phyloP scores from a whole-genome alignment of 1,140 invertebrate genomes.

The Drosophila sproati region DNA sequence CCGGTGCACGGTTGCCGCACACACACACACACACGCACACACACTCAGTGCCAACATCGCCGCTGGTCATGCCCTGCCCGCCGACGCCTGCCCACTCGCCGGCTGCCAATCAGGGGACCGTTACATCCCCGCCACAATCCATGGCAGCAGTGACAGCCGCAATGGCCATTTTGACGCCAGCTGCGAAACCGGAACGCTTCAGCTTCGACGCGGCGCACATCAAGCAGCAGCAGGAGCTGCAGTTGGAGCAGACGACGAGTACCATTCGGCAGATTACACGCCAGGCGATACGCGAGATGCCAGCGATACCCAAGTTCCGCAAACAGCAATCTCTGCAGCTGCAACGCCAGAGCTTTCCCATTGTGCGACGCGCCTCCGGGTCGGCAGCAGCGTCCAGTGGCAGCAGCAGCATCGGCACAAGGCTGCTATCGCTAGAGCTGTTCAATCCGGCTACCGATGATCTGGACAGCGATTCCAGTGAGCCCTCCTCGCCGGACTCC shows the following conservation, averaged over 20 bases:
- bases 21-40: slow-evolving; percentile 84
- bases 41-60: slow-evolving; percentile 89
- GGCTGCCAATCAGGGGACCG: slow-evolving; percentile 66
- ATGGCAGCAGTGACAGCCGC: slow-evolving; percentile 69
- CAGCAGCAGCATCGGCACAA: slow-evolving; percentile 75
- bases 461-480: slow-evolving; percentile 94
- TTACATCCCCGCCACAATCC: slow-evolving; percentile 72
- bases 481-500: slow-evolving; percentile 94
- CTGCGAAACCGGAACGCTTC: slow-evolving; percentile 59
- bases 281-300: slow-evolving; percentile 86
- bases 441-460: slow-evolving; percentile 96
- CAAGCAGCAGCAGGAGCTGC: slow-evolving; percentile 64
- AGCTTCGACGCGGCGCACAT: slow-evolving; percentile 81
- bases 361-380: slow-evolving; percentile 86
- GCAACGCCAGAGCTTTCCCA: slow-evolving; percentile 86
- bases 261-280: slow-evolving; percentile 85
- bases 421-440: slow-evolving; percentile 91
- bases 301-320: slow-evolving; percentile 87
- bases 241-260: slow-evolving; percentile 12
- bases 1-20: slow-evolving; percentile 44
- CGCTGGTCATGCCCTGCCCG: slow-evolving; percentile 86
- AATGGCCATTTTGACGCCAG: slow-evolving; percentile 78
- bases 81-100: slow-evolving; percentile 84
- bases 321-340: slow-evolving; percentile 85
- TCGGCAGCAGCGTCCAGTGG: slow-evolving; percentile 84